These are phyloP conservation scores for Vulpes lagopus DNA, from an alignment of 2,113 vertebrate species.

Conservation along the genomic window DNA sequence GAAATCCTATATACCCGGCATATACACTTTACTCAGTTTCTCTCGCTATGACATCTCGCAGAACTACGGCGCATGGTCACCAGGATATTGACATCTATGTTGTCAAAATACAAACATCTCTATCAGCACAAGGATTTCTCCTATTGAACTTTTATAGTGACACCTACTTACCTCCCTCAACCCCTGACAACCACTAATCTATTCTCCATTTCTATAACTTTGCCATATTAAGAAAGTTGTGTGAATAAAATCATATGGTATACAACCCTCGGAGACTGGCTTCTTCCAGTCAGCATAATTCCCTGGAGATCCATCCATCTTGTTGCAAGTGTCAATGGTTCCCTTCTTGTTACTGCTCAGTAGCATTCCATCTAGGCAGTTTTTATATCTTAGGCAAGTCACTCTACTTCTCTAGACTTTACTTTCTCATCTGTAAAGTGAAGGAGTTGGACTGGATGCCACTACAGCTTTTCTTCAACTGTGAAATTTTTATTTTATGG, in stretches of 20 bases:
- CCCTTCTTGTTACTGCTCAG: neutral
- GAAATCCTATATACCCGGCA: neutral
- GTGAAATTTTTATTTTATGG: neutral
- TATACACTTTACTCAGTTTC: neutral
- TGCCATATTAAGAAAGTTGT: constrained; percentile 27
- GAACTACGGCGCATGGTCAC: neutral
- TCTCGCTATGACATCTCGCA: neutral
- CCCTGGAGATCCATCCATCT: neutral
- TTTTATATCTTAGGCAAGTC: neutral
- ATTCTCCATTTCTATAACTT: neutral
- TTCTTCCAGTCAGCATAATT: constrained; percentile 25
- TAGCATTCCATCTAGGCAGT: neutral
- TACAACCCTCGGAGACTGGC: neutral
- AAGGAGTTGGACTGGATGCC: neutral
- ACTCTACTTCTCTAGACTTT: neutral
- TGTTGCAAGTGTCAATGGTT: neutral
- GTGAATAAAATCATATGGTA: neutral
- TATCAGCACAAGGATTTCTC: neutral
- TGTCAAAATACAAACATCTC: neutral
- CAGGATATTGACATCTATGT: neutral
- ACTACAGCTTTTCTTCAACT: neutral
- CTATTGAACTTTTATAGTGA: neutral
- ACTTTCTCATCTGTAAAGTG: constrained; percentile 15
- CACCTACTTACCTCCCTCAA: neutral
- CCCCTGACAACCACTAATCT: neutral